Evolutionary conservation across 2,797 vertebrate genomes (phyloP).

Genomic region (Atherinosoma microstoma): DNA sequence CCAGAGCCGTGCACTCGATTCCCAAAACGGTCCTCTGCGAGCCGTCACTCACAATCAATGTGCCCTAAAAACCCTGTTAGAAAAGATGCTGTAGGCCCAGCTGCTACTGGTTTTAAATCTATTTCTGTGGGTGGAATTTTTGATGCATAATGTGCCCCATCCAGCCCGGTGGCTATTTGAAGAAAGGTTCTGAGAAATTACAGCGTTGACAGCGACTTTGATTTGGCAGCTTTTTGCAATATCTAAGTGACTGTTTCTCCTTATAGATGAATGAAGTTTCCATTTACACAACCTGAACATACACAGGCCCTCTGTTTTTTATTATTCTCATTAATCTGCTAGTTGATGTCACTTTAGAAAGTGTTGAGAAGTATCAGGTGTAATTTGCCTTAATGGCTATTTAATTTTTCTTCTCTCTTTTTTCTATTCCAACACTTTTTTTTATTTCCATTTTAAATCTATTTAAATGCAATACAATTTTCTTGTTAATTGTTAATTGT

Average conservation of each 20-base stretch:
- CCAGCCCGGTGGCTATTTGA: constrained; percentile 57
- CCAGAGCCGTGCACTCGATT: constrained; percentile 58
- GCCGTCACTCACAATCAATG: constrained; percentile 74
- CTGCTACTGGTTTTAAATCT: constrained; percentile 68
- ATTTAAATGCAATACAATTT: too few relatives aligned
- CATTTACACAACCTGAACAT: background rate
- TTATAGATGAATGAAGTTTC: background rate
- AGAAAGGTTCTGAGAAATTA: constrained; percentile 41
- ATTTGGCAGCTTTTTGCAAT: constrained; percentile 28
- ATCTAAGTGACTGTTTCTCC: constrained; percentile 17
- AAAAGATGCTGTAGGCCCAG: constrained; percentile 64
- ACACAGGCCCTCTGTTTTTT: background rate
- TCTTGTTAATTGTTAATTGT: background rate
- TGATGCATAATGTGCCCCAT: constrained; percentile 46
- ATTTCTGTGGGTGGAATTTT: constrained; percentile 56
- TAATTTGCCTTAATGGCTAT: background rate
- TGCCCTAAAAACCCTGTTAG: constrained; percentile 77
- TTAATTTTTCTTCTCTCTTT: background rate
- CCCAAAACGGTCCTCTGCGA: constrained; percentile 57
- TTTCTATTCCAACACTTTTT: background rate
- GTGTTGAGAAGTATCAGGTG: constrained; percentile 4
- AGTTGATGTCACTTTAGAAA: constrained; percentile 13
- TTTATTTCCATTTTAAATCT: too few relatives aligned
- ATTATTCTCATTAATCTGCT: background rate
- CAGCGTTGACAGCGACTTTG: constrained; percentile 41